Evolutionary conservation across 2,888 invertebrate species (phyloP).

Genomic region (Julus scanicus): DNA sequence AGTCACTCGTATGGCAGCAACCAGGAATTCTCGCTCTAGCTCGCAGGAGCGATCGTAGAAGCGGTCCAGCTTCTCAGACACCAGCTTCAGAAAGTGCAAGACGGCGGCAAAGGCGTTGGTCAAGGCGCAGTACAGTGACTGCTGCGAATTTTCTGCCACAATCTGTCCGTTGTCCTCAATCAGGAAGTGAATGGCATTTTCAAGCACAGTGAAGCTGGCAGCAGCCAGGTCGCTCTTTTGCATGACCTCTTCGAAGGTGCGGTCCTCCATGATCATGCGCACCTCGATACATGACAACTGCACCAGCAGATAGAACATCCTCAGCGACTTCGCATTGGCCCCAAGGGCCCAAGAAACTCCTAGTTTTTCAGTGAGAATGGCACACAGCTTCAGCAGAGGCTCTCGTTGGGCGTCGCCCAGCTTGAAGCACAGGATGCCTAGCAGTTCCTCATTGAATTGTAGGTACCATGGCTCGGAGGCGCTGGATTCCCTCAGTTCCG

Average conservation of each 20-base stretch:
- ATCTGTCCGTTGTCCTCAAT: slow-evolving; percentile 62
- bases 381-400: slow-evolving; percentile 85
- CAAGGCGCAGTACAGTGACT: slow-evolving; percentile 87
- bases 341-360: slow-evolving; percentile 85
- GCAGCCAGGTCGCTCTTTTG: slow-evolving; percentile 61
- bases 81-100: slow-evolving; percentile 74
- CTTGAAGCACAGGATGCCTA: slow-evolving; percentile 76
- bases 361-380: slow-evolving; percentile 81
- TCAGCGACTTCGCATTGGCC: slow-evolving; percentile 72
- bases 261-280: slow-evolving; percentile 91
- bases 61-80: not conserved
- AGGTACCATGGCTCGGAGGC: slow-evolving; percentile 75
- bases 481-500: slow-evolving; percentile 71
- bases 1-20: slow-evolving; percentile 83
- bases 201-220: slow-evolving; percentile 64
- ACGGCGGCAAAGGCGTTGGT: slow-evolving; percentile 89
- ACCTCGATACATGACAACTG: slow-evolving; percentile 93
- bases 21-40: not conserved
- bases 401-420: slow-evolving; percentile 89
- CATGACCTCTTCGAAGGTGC: slow-evolving; percentile 65
- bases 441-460: slow-evolving; percentile 82
- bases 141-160: slow-evolving; percentile 68
- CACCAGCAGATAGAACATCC: slow-evolving; percentile 80
- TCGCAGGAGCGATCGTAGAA: not conserved
- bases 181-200: slow-evolving; percentile 64